Base-by-base conservation (phyloP, 2,888 invertebrate genomes). In the Ferdinandea cuprea region DNA sequence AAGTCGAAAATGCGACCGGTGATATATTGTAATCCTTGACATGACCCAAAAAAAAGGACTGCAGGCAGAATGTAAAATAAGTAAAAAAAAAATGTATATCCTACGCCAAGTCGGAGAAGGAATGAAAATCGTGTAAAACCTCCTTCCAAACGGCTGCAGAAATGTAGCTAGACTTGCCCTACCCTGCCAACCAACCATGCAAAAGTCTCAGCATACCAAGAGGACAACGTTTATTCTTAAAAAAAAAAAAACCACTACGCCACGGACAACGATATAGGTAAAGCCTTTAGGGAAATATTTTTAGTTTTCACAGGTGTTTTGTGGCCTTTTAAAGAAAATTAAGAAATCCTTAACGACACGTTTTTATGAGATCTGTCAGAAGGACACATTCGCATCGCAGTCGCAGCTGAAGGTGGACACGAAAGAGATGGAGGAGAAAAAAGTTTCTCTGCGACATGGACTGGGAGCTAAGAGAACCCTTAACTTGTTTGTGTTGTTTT, bases 281-380 rank as follows among this genome's bases (percentile, higher is more conserved):
- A 73, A 84, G 84, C 84, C 84, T 73, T 84, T 73, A 59, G 84
- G 79, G 74, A 84, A 84, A 79, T 84, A 79, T 79, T 74, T n/a
- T 74, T 59, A 79, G 68, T 83, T 84, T 84, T 84, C 84, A 79
- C 84, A 84, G 84, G 84, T 84, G 84, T 84, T 84, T 84, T 73
- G 84, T 84, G 84, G 84, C 74, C 84, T 84, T 84, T 84, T 84
- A 74, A 84, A 74, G 84, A 84, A 84, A 84, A 84, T 84, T 79
- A 84, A 84, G 84, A 79, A 84, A 84, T 79, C 84, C 84, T 84
- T 79, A 84, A 84, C 84, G 84, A 79, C 84, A 84, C 73, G 56
- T 68, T 84, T 79, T 79, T 84, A 84, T 79, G 84, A 74, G 79
- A 84, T 61, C 78, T 78, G 78, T 72, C 83, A 68, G 58, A 48